These are phyloP conservation scores for Paedocypris micromegethes DNA, from an alignment of 2,797 vertebrate genomes.

Conservation along the genomic window DNA sequence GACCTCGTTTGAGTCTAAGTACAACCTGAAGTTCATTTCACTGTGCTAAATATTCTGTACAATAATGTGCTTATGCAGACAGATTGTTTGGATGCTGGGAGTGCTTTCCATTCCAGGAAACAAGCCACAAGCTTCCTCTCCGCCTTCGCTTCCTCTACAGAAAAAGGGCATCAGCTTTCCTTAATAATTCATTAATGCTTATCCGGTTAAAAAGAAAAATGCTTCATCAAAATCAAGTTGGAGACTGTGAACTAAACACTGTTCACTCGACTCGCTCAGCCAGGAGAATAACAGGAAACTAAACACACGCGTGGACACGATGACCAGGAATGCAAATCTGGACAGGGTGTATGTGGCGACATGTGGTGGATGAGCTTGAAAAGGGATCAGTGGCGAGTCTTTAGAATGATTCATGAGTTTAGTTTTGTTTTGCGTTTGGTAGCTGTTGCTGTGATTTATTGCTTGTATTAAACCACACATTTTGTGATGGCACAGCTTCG, in stretches of 20 bases:
- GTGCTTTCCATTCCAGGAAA: conserved; percentile 28
- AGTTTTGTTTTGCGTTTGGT: conserved; percentile 29
- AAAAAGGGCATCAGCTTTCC: conserved; percentile 28
- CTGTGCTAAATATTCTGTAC: background rate
- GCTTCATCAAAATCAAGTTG: conserved; percentile 10
- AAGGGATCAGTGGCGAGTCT: conserved; percentile 29
- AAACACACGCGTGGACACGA: background rate
- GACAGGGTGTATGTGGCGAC: conserved; percentile 14
- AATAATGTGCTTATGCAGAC: conserved; percentile 45
- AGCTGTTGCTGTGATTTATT: conserved; percentile 48
- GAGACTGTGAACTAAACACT: too few relatives aligned
- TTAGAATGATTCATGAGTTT: conserved; percentile 48
- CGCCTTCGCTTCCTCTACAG: conserved; percentile 20
- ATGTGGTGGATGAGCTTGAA: conserved; percentile 7
- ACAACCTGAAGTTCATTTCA: too few relatives aligned
- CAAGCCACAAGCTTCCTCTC: conserved; percentile 32
- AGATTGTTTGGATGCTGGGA: conserved; percentile 26
- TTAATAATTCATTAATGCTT: conserved; percentile 32
- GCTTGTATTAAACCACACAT: conserved; percentile 48
- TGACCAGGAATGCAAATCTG: conserved; percentile 17
- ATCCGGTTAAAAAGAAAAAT: conserved; percentile 6
- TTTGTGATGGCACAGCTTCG: conserved; percentile 36
- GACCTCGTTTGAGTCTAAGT: too few relatives aligned
- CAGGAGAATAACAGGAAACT: too few relatives aligned
- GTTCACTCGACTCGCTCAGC: too few relatives aligned